Base-by-base conservation (phyloP, 2,797 vertebrate genomes). In the Hipposideros larvatus region DNA sequence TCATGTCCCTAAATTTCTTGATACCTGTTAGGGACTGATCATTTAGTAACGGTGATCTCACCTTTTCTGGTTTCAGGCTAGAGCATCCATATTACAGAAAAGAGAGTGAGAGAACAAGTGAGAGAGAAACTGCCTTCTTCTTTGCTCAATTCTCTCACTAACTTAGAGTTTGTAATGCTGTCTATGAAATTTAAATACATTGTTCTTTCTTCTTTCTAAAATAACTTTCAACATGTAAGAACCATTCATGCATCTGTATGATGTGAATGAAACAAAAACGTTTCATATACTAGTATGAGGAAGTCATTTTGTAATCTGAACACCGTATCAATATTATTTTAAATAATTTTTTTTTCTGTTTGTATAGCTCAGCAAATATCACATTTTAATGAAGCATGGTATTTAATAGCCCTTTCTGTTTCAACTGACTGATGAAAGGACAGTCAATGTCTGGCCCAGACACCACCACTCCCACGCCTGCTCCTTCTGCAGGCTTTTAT, bases 291-390 rank as follows among this genome's bases (percentile, higher is more conserved):
- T 48, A 86, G 3, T 13, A 59, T 22, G 5, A 87, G 9, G 34
- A 91, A 86, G 34, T 77, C 34, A 73, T 75, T 91, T 91, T 77
- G 11, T 9, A 88, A 59, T 71, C n/a, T 89, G 28, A 91, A 86
- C 71, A 84, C 4, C 34, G 46, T 78, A 79, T 31, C 48, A 51
- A 55, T n/a, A 93, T 61, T 85, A 85, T 88, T 94, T 90, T 74
- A n/a, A 95, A 77, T 63, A 86, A 10, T 18, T n/a, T 4, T 7
- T 37, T 65, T 46, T 71, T 65, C 19, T 84, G 5, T 14, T 75
- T 65, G 46, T 88, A 48, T 73, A 95, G n/a, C 28, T 85, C n/a
- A 34, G 9, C 7, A 55, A 66, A 82, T 22, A 46, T 70, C 18
- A 75, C 37, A 31, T 51, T 74, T 77, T 71, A 65, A 2, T 37